Base-by-base conservation (phyloP, 2,888 invertebrate genomes). In the Acronicta leporina region DNA sequence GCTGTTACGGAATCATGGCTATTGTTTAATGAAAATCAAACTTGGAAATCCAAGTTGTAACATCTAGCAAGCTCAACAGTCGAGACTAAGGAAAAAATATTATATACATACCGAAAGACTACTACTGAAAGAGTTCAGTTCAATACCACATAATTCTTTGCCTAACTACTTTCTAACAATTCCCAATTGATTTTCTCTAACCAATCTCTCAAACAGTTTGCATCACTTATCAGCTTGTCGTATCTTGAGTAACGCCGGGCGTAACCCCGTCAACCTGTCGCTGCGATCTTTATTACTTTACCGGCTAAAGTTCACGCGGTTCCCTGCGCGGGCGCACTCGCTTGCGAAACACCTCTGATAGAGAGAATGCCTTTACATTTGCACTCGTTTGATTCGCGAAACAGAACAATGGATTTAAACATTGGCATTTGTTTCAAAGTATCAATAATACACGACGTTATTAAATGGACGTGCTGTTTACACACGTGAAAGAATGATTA, bases 261-360 rank as follows among this genome's bases (percentile, higher is more conserved):
- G 16, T 66, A 60, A 80, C 79, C 80, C 80, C 76, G 76, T 79
- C 82, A 82, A 86, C 80, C 81, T 83, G 86, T 84, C 86, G 72
- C 77, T 73, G 55, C 68, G 72, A 74, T 61, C 67, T 73, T 75
- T 80, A 78, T 73, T 79, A 65, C 63, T 59, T 55, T 59, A 42
- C 53, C 59, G 52, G 55, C 54, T 86, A 87, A 88, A 88, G 89
- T 87, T 88, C 89, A 88, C 65, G 63, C 72, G 70, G 78, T 86
- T 86, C 87, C 84, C 75, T 67, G 78, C 74, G 74, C 77, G 61
- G 66, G 73, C 73, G 61, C 63, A 52, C 55, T 27, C 68, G 61
- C 71, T 85, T 85, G 77, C 72, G 81, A 85, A 85, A 84, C 75
- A 57, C 63, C 7, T 9, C 54, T 63, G 68, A 62, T 69, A 68